Percentiles rank a stretch among this genome's conserved stretches.
Conservation (phyloP, 2,888 invertebrate species). For the Tinea semifulvella region DNA sequence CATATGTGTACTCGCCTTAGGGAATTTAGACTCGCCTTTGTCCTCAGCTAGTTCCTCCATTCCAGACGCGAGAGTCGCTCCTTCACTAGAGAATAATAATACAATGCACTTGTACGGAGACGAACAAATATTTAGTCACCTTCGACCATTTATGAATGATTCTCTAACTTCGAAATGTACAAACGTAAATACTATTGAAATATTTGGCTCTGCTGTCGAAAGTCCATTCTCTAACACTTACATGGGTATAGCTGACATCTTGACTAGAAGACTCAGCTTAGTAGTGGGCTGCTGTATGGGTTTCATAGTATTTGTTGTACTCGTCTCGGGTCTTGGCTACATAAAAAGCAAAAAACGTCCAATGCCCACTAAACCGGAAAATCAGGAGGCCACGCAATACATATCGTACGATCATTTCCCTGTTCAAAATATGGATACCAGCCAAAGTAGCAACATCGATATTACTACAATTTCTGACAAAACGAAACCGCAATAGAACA, state of each 20-base stretch:
- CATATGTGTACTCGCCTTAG: slow-evolving; percentile 88
- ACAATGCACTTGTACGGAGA: slow-evolving; percentile 61
- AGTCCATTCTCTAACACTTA: slow-evolving; percentile 70
- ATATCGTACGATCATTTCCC: slow-evolving; percentile 74
- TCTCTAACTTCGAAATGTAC: slow-evolving; percentile 80
- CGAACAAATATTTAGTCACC: slow-evolving; percentile 62
- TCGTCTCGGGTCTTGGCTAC: slow-evolving; percentile 85
- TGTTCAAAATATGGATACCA: slow-evolving; percentile 37
- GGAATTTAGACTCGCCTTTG: slow-evolving; percentile 66
- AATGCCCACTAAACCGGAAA: slow-evolving; percentile 75
- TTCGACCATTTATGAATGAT: slow-evolving; percentile 63
- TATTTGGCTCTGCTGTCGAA: slow-evolving; percentile 70
- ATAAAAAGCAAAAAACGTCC: slow-evolving; percentile 86
- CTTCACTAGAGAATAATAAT: slow-evolving; percentile 42
- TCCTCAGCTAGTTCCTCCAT: slow-evolving; percentile 41
- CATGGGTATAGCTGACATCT: slow-evolving; percentile 76
- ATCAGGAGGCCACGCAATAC: slow-evolving; percentile 79
- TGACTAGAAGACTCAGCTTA: slow-evolving; percentile 82
- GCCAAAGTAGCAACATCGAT: slow-evolving; percentile 52
- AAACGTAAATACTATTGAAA: slow-evolving; percentile 77
- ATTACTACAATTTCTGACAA: slow-evolving; percentile 56
- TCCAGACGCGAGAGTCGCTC: slow-evolving; percentile 62
- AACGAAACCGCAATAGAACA: slow-evolving; percentile 33
- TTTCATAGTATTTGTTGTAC: slow-evolving; percentile 83
- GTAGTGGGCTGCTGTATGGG: slow-evolving; percentile 89